Conservation (phyloP, 1,140 invertebrate species). For the Globodera rostochiensis region DNA sequence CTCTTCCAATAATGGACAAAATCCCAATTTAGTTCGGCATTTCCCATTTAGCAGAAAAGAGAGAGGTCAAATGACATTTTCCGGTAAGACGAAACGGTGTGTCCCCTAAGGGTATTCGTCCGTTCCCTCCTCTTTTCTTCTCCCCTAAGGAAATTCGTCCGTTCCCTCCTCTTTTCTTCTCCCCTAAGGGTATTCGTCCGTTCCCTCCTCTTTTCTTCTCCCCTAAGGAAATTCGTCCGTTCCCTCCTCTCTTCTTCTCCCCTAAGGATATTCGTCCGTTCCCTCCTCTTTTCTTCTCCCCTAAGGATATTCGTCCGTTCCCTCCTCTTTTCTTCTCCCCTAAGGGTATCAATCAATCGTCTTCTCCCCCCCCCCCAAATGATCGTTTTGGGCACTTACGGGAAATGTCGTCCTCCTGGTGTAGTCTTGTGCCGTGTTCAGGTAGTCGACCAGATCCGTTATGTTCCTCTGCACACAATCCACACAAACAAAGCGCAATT, state of each 20-base stretch:
- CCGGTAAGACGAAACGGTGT: not conserved
- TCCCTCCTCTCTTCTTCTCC: too few relatives aligned
- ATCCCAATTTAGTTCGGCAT: constrained; percentile 7
- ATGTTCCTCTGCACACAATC: constrained; percentile 62
- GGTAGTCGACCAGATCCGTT: constrained; percentile 62
- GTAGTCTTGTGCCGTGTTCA: constrained; percentile 63
- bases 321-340: too few relatives aligned
- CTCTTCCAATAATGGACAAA: constrained; percentile 23
- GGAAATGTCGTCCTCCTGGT: constrained; percentile 61
- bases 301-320: too few relatives aligned
- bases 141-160: not conserved
- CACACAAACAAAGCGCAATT: constrained; percentile 62
- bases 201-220: not conserved
- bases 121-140: not conserved
- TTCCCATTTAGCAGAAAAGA: not conserved
- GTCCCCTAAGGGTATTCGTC: not conserved
- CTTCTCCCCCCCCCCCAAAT: too few relatives aligned
- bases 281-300: not conserved
- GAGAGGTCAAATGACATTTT: constrained; percentile 1
- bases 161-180: too few relatives aligned
- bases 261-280: too few relatives aligned
- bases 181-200: too few relatives aligned
- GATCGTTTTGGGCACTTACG: constrained; percentile 46
- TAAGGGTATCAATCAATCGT: not conserved
- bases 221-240: too few relatives aligned